Evolutionary conservation across 2,113 vertebrate genomes (phyloP).

Genomic region (Chaenocephalus aceratus): DNA sequence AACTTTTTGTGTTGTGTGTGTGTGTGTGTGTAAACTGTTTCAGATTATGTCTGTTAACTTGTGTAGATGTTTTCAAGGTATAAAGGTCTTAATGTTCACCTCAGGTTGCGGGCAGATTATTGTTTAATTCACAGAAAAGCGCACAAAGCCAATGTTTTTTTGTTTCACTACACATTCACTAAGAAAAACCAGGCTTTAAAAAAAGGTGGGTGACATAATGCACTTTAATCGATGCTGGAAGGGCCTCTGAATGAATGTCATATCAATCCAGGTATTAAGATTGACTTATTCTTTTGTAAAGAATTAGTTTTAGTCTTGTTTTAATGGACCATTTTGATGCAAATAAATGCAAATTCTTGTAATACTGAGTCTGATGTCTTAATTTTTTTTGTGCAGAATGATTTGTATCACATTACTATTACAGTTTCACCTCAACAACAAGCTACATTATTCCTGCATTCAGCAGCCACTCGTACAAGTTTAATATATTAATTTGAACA

Average conservation of each 20-base stretch:
- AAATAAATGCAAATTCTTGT: constrained; percentile 75
- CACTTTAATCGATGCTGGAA: constrained; percentile 79
- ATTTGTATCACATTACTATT: background rate
- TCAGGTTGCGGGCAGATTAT: constrained; percentile 36
- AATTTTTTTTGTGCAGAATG: background rate
- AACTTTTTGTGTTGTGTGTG: background rate
- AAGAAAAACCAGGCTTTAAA: background rate
- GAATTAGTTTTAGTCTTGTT: constrained; percentile 48
- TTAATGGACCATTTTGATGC: constrained; percentile 69
- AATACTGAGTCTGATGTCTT: background rate
- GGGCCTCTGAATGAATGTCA: constrained; percentile 50
- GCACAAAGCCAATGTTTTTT: background rate
- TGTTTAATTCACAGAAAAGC: constrained; percentile 20
- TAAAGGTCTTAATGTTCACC: constrained; percentile 45
- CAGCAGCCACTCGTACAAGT: no score
- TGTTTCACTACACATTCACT: constrained; percentile 15
- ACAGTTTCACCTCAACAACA: background rate
- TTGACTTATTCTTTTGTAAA: constrained; percentile 42
- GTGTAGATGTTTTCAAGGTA: background rate
- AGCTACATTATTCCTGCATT: no score
- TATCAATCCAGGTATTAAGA: constrained; percentile 25
- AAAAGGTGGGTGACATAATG: constrained; percentile 41
- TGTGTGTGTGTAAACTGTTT: background rate
- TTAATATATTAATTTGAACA: no score
- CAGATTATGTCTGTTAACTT: background rate